Percentiles rank a stretch among this genome's conserved stretches.
Evolutionary conservation across 2,888 invertebrate genomes (phyloP).

Genomic region (Cheilosia vernalis): DNA sequence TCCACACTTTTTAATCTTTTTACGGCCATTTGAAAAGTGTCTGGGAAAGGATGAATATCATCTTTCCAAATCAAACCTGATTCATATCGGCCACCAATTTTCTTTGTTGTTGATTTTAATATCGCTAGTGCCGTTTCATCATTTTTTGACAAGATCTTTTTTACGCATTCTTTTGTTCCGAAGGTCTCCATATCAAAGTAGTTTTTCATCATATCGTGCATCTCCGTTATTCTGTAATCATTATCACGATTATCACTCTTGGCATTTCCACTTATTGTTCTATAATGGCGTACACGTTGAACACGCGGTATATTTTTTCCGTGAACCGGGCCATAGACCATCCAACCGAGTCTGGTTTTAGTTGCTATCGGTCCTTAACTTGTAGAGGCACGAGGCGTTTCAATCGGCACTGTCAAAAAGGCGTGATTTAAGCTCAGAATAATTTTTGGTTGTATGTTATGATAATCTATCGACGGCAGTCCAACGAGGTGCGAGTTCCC

Average conservation of each 20-base stretch:
- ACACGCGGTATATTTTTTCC: not conserved
- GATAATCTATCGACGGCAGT: slow-evolving; percentile 28
- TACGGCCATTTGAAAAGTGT: slow-evolving; percentile 28
- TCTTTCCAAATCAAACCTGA: slow-evolving; percentile 38
- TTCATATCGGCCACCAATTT: slow-evolving; percentile 23
- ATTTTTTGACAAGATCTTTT: not conserved
- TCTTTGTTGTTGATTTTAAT: slow-evolving; percentile 18
- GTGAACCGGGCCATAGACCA: not conserved
- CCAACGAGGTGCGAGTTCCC: not conserved
- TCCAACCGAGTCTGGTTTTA: slow-evolving; percentile 12
- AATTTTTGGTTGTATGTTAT: slow-evolving; percentile 38
- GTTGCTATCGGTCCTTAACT: not conserved
- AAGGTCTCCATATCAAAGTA: slow-evolving; percentile 11
- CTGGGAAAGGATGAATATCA: slow-evolving; percentile 19
- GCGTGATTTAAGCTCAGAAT: slow-evolving; percentile 46
- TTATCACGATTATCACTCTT: not conserved
- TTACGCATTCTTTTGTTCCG: not conserved
- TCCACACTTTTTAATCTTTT: too few relatives aligned
- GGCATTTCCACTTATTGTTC: not conserved
- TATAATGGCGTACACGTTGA: not conserved
- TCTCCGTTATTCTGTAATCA: not conserved
- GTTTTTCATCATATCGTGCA: not conserved
- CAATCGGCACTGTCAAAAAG: slow-evolving; percentile 31
- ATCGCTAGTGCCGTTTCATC: slow-evolving; percentile 29
- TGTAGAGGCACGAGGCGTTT: not conserved